A percentile compares a stretch with the other conserved stretches of the same genome.
These are phyloP conservation scores for Aphidius ervi DNA, from an alignment of 1,140 invertebrate genomes.

Conservation along the genomic window DNA sequence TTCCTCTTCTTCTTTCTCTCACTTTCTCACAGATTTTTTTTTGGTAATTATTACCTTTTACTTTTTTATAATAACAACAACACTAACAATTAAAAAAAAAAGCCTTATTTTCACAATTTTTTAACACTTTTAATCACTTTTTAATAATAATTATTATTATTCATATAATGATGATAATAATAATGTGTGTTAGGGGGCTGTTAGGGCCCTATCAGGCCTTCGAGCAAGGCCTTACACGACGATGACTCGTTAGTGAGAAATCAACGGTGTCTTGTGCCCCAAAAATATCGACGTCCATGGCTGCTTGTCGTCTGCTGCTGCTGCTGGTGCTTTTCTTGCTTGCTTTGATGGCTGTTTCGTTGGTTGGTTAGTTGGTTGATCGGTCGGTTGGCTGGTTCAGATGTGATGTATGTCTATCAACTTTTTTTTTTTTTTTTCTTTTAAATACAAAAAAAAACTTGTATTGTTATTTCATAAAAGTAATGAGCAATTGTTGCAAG, in stretches of 20 bases:
- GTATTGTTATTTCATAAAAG: too few species aligned
- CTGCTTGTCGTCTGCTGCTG: slow-evolving; percentile 22
- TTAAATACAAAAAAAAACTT: too few species aligned
- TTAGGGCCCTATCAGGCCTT: slow-evolving; percentile 40
- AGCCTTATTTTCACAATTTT: too few species aligned
- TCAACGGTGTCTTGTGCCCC: slow-evolving; percentile 39
- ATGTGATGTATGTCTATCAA: too few species aligned
- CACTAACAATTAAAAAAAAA: too few species aligned
- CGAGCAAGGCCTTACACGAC: slow-evolving; percentile 27
- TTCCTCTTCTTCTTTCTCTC: not conserved
- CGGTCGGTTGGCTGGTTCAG: too few species aligned
- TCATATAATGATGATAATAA: slow-evolving; percentile 2
- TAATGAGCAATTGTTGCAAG: too few species aligned
- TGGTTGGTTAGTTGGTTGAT: slow-evolving; percentile 1
- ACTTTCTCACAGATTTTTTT: slow-evolving; percentile 3
- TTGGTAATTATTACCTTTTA: not conserved
- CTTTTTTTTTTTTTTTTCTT: too few species aligned
- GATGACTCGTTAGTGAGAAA: slow-evolving; percentile 24
- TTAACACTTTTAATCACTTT: too few species aligned
- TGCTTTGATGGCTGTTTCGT: slow-evolving; percentile 24
- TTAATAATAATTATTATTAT: slow-evolving; percentile 8
- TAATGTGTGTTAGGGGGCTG: slow-evolving; percentile 3
- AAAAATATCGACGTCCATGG: slow-evolving; percentile 51
- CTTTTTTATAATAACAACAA: not conserved
- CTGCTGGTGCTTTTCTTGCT: not conserved